These are phyloP conservation scores for Pandemis cinnamomeana DNA, from an alignment of 2,888 invertebrate genomes.

Conservation along the genomic window DNA sequence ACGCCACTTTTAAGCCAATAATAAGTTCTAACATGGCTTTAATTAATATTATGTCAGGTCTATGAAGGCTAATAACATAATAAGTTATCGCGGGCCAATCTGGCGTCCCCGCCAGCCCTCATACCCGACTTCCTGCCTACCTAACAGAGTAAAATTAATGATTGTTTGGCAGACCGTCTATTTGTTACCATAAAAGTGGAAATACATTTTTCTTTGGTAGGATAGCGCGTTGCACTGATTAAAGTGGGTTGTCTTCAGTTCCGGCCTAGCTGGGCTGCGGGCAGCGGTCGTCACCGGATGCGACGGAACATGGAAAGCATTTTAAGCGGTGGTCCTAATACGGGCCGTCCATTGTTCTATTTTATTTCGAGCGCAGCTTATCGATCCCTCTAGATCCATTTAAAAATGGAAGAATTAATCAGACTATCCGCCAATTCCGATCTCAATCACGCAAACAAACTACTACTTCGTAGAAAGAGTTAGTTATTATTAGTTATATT, in stretches of 20 bases:
- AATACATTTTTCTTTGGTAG: slow-evolving; percentile 35
- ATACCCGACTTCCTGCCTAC: slow-evolving; percentile 66
- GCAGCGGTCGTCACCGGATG: slow-evolving; percentile 68
- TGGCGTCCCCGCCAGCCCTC: slow-evolving; percentile 52
- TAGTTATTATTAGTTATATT: background rate
- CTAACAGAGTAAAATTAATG: slow-evolving; percentile 71
- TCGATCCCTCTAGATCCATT: slow-evolving; percentile 56
- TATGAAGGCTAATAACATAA: slow-evolving; percentile 51
- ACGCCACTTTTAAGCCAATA: slow-evolving; percentile 26
- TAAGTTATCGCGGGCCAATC: slow-evolving; percentile 60
- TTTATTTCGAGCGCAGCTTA: slow-evolving; percentile 72
- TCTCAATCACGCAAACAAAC: slow-evolving; percentile 4
- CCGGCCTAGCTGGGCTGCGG: slow-evolving; percentile 56
- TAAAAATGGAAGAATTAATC: slow-evolving; percentile 33
- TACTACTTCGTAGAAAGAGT: background rate
- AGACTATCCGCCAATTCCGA: slow-evolving; percentile 12
- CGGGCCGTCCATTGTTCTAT: slow-evolving; percentile 72
- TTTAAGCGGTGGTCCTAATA: slow-evolving; percentile 76
- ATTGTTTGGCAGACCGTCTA: slow-evolving; percentile 53
- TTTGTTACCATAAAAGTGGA: slow-evolving; percentile 47
- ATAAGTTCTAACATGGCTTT: slow-evolving; percentile 27
- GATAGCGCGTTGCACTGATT: slow-evolving; percentile 56
- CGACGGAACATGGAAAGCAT: slow-evolving; percentile 81
- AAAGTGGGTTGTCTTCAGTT: slow-evolving; percentile 71
- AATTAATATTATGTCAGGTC: slow-evolving; percentile 33